Percentiles rank a stretch among this genome's conserved stretches.
phyloP scores from a whole-genome alignment of 2,113 vertebrate genomes.

The Kryptolebias marmoratus region DNA sequence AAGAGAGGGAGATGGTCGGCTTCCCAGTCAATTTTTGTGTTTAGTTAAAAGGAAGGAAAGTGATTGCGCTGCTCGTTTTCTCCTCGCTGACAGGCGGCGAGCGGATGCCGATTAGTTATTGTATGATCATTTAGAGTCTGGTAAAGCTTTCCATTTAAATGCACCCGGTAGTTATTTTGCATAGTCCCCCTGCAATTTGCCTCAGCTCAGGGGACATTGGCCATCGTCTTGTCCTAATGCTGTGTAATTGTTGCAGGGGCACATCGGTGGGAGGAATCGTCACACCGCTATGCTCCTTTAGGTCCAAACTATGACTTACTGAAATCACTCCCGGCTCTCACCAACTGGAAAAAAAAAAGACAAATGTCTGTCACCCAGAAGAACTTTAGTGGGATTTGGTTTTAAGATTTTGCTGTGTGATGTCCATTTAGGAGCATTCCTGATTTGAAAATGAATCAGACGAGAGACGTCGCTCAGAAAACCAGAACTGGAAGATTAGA shows the following conservation, averaged over 20 bases:
- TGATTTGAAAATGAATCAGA: constrained; percentile 50
- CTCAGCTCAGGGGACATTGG: constrained; percentile 79
- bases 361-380: constrained; percentile 51
- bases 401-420: constrained; percentile 29
- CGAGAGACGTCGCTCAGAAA: constrained; percentile 43
- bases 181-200: constrained; percentile 85
- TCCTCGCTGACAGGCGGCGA: constrained; percentile 65
- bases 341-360: constrained; percentile 49
- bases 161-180: constrained; percentile 84
- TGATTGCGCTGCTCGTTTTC: constrained; percentile 74
- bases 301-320: constrained; percentile 43
- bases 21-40: constrained; percentile 77
- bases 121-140: constrained; percentile 83
- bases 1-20: constrained; percentile 57
- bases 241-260: constrained; percentile 79
- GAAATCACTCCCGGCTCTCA: constrained; percentile 49
- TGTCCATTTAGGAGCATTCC: constrained; percentile 34
- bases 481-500: constrained; percentile 30
- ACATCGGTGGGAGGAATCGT: constrained; percentile 50
- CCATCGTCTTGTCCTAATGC: constrained; percentile 77
- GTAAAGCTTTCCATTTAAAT: constrained; percentile 89
- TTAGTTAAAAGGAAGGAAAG: constrained; percentile 85
- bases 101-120: constrained; percentile 83
- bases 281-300: constrained; percentile 42
- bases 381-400: constrained; percentile 41